These are phyloP conservation scores for Harmothoe impar DNA, from an alignment of 2,888 invertebrate genomes.

Conservation along the genomic window DNA sequence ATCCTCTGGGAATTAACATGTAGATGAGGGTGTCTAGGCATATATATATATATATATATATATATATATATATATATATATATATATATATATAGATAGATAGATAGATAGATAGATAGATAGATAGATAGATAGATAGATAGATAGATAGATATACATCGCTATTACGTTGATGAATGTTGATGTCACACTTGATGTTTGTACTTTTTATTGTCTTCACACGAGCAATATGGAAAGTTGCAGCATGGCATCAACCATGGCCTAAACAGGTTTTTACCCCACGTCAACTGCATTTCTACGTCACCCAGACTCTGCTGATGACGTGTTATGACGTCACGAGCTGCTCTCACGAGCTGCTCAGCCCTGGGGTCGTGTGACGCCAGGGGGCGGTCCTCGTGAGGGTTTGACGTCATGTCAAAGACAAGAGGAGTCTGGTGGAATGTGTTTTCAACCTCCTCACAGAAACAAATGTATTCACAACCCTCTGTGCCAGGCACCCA, in stretches of 20 bases:
- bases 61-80: no score
- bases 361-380: conserved; percentile 71
- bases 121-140: no score
- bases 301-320: conserved; percentile 74
- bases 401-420: conserved; percentile 84
- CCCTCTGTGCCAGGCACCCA: conserved; percentile 76
- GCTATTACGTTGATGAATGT: no score
- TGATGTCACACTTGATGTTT: not conserved
- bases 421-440: conserved; percentile 83
- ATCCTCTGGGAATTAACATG: no score
- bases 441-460: conserved; percentile 75
- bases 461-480: conserved; percentile 78
- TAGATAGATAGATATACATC: no score
- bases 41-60: no score
- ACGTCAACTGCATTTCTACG: conserved; percentile 75
- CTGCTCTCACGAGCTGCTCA: conserved; percentile 68
- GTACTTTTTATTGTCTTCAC: conserved; percentile 71
- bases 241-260: conserved; percentile 83
- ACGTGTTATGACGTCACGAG: conserved; percentile 72
- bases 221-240: conserved; percentile 80
- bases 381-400: conserved; percentile 82
- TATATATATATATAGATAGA: no score
- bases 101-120: no score
- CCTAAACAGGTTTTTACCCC: conserved; percentile 72
- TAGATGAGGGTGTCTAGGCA: no score